Evolutionary conservation across 2,888 invertebrate genomes (phyloP), one percentile per base, ranked within the genome.

Genomic region (Neuroscelio doddi): DNA sequence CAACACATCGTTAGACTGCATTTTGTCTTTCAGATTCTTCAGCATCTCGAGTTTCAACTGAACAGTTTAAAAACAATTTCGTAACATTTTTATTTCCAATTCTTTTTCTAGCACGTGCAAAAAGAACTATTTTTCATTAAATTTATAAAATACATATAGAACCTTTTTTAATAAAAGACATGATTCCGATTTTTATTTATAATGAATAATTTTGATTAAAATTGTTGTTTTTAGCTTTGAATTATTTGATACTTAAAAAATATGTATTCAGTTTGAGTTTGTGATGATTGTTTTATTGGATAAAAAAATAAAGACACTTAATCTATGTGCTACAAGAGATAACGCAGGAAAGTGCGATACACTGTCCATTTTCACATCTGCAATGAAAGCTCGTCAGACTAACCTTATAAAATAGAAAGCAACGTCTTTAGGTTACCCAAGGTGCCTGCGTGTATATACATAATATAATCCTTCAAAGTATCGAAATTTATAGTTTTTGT

Each of bases 11-110:
- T 88, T 87, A 12, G 75, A 72, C 46, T 80, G 83, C 73, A 85
- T 82, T 46, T 82, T 83, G 41, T 85, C 77, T 74, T 89, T 88
- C 70, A 90, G 85, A 67, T 88, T 87, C 69, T 90, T 89, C 77
- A 94, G 84, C 76, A 93, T 86, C 76, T 90, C 89, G 79, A 91
- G 85, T 85, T 94, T 94, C 53, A 90, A 86, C 93, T 94, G 76
- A 27, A 81, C 77, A 70, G 78, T 36, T 12, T 16, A 27, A 47
- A 41, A 26, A 14, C 10, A 27, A 41, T 30, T 9, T 30, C 24
- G 24, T 24, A 36, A 32, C 21, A 16, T 34, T 12, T 47, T 47
- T 34, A 3, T 47, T 17, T 8, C 10, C 30, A 44, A 17, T 47
- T 30, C 10, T 30, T 10, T 29, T 21, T 47, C 14, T 12, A 34